Base-by-base conservation (phyloP, 2,113 vertebrate genomes). In the Phodopus roborovskii region DNA sequence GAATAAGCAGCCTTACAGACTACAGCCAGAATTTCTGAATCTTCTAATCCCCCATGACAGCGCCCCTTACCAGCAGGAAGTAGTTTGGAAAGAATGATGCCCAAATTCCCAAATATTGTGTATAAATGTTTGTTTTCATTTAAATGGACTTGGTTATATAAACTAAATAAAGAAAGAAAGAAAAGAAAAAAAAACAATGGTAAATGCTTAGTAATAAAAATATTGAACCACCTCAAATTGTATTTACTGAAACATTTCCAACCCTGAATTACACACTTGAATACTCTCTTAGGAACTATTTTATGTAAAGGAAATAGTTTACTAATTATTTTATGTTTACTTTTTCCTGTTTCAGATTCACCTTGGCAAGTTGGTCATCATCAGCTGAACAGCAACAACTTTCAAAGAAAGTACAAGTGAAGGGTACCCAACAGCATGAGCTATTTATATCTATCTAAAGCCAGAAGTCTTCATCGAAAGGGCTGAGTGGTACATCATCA, bases 291-390 rank as follows among this genome's bases (percentile, higher is more conserved):
- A 30, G 20, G 26, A 95, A 53, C 92, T 82, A 91, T 66, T 94
- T 93, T 48, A 70, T 75, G 20, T 88, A 70, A 96, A 96, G 70
- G 12, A 94, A 95, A 91, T 53, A 19, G 13, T 84, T 33, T 85
- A 79, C 56, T 15, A 85, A 36, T 64, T 60, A 1, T 19, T 90
- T 81, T 93, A 20, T 58, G 19, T 53, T 96, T 94, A 15, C 17
- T 45, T 45, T 85, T 84, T 88, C 28, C 26, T 94, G 1, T 53
- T 39, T 88, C 30, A 45, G 33, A 93, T 94, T 93, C 28, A 50
- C 6, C 39, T 87, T 42, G 89, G 68, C 7, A 77, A 71, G 1
- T n/a, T 85, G 15, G 5, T 70, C 71, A 85, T 81, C 1, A 28
- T 70, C 90, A 93, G 78, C 5, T 50, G 48, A 83, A 81, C 16